phyloP scores from a whole-genome alignment of 64 coral and sea anemone species.

The Astreopora myriophthalma region DNA sequence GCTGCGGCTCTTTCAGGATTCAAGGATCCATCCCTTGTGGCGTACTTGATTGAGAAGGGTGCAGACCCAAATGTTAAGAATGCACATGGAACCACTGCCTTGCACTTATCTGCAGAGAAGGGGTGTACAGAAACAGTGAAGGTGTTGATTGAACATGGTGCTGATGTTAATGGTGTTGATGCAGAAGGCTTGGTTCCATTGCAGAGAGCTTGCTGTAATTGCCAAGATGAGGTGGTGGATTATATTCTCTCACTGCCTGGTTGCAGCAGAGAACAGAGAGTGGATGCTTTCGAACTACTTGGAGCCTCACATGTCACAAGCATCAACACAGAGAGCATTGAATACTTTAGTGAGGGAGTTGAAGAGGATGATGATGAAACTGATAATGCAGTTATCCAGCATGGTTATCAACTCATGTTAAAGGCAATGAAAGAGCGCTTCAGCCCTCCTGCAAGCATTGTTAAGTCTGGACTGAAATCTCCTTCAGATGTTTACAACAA shows the following conservation, averaged over 20 bases:
- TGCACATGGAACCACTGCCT: conserved; percentile 32
- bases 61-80: conserved; percentile 56
- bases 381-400: conserved; percentile 13
- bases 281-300: conserved; percentile 66
- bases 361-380: conserved; percentile 31
- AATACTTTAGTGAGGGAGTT: conserved; percentile 47
- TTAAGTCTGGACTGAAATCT: background rate
- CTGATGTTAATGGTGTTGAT: background rate
- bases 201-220: conserved; percentile 22
- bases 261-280: conserved; percentile 36
- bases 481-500: conserved; percentile 26
- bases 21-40: conserved; percentile 58
- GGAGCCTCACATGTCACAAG: conserved; percentile 55
- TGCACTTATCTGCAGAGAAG: conserved; percentile 66
- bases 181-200: conserved; percentile 35
- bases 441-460: background rate
- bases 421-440: conserved; percentile 46
- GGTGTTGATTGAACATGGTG: conserved; percentile 24
- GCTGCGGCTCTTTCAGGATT: conserved; percentile 63
- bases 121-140: conserved; percentile 66
- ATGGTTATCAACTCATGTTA: conserved; percentile 57
- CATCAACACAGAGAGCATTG: conserved; percentile 63
- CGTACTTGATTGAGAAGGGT: conserved; percentile 48
- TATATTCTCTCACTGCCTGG: conserved; percentile 55
- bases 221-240: conserved; percentile 62